Base-by-base conservation (phyloP, 2,113 vertebrate genomes). In the Sprattus sprattus region DNA sequence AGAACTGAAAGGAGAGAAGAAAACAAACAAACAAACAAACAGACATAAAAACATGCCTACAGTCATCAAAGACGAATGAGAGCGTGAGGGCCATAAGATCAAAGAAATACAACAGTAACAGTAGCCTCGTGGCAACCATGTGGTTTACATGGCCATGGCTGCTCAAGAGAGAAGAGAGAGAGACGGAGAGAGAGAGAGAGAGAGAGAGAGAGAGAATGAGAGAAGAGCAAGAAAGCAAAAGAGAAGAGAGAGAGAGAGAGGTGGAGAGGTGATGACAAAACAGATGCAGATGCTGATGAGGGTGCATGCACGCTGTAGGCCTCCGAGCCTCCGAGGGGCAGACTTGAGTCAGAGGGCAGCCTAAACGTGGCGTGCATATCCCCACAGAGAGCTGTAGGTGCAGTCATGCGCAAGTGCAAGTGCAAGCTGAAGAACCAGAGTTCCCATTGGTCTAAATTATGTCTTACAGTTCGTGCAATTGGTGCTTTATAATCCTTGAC, bases 1-100 rank as follows among this genome's bases (percentile, higher is more conserved):
- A 94, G 92, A 94, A 95, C 93, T 95, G 94, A 95, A 95, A 91
- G 88, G 45, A 90, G 80, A 89, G 82, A 95, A 93, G 94, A 93
- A 93, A 92, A 94, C 93, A 94, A 88, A 92, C 92, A 90, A 90
- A 95, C 93, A 94, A 94, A 67, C n/a, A 64, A n/a, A 64, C 60
- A 71, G 64, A 87, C 88, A 91, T 83, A 90, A 71, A 71, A 71
- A 32, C 64, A 71, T 71, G 64, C 64, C 64, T 32, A 71, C 64
- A 71, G 64, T 71, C n/a, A 71, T 71, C 64, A 71, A 32, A 71
- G 64, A 71, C n/a, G 8, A 71, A 71, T 71, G 64, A 71, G 64
- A 71, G 64, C 64, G 28, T 13, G 32, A 28, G 25, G 64, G 22
- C 64, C 10, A 32, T 28, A 1, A 54, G 64, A 71, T 25, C n/a